These are phyloP conservation scores for Amorpha juglandis DNA, from an alignment of 2,888 invertebrate species.

Conservation along the genomic window DNA sequence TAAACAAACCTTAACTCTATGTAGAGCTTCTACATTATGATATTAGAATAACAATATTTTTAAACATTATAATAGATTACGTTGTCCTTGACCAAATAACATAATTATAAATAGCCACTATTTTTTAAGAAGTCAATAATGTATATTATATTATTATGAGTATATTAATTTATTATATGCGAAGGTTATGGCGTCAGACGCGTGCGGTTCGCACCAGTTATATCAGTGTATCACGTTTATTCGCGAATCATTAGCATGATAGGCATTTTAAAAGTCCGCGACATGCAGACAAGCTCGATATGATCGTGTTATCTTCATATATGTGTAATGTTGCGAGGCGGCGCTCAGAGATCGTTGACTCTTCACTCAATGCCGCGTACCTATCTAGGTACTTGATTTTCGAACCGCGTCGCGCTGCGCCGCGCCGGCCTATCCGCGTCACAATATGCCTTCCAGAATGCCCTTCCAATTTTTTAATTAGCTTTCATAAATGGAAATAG, in stretches of 20 bases:
- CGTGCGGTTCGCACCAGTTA: constrained; percentile 27
- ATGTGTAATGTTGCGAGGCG: background rate
- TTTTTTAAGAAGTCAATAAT: too few species aligned
- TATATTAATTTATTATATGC: background rate
- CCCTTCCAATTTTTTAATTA: too few species aligned
- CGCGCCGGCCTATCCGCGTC: too few species aligned
- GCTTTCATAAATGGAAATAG: too few species aligned
- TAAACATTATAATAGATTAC: background rate
- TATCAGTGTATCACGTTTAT: constrained; percentile 25
- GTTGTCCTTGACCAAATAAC: background rate
- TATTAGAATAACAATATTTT: too few species aligned
- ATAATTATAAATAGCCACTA: background rate
- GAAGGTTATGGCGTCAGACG: constrained; percentile 11
- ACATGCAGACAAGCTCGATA: constrained; percentile 16
- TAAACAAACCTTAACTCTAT: too few species aligned
- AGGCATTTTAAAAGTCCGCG: constrained; percentile 14
- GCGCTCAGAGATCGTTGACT: too few species aligned
- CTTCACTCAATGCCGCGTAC: too few species aligned
- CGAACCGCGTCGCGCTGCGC: too few species aligned
- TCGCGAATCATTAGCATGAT: constrained; percentile 27
- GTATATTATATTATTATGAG: background rate
- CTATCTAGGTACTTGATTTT: too few species aligned
- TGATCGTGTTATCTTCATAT: constrained; percentile 19
- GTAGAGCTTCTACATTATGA: too few species aligned
- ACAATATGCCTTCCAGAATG: too few species aligned